A percentile compares a stretch with the other conserved stretches of the same genome.
These are phyloP conservation scores for Engystomops pustulosus DNA, from an alignment of 2,113 vertebrate genomes.

Conservation along the genomic window DNA sequence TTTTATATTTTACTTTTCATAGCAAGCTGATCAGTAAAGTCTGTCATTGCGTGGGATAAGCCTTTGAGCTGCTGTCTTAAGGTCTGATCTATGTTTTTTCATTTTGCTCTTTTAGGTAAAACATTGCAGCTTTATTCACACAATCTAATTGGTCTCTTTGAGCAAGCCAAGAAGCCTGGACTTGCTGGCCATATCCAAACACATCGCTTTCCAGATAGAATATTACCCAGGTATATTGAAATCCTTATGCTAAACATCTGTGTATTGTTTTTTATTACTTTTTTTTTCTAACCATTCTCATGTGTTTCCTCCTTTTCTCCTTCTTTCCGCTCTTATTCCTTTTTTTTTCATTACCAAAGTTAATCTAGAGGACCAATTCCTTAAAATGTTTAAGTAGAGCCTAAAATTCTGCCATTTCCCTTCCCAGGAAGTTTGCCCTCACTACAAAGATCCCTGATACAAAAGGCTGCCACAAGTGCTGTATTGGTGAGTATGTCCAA, in stretches of 20 bases:
- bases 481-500: slow-evolving; percentile 86
- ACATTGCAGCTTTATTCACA: slow-evolving; percentile 97
- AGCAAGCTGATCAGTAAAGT: too few species aligned
- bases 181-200: slow-evolving; percentile 96
- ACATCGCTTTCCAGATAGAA: slow-evolving; percentile 94
- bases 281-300: background rate
- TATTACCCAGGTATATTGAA: slow-evolving; percentile 86
- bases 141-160: slow-evolving; percentile 95
- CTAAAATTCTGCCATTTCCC: slow-evolving; percentile 43
- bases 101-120: slow-evolving; percentile 78
- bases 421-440: slow-evolving; percentile 93
- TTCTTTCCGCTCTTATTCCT: background rate
- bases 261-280: background rate
- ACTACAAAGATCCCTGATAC: slow-evolving; percentile 98
- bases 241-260: too few species aligned
- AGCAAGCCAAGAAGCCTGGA: slow-evolving; percentile 96
- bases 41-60: background rate
- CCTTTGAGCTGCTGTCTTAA: background rate
- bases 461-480: slow-evolving; percentile 99
- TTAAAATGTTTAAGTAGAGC: background rate
- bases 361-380: background rate
- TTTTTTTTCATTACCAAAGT: background rate
- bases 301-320: background rate
- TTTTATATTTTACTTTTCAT: too few species aligned
- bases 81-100: background rate